Evolutionary conservation across 2,113 vertebrate genomes (phyloP).

Genomic region (Ornithorhynchus anatinus): DNA sequence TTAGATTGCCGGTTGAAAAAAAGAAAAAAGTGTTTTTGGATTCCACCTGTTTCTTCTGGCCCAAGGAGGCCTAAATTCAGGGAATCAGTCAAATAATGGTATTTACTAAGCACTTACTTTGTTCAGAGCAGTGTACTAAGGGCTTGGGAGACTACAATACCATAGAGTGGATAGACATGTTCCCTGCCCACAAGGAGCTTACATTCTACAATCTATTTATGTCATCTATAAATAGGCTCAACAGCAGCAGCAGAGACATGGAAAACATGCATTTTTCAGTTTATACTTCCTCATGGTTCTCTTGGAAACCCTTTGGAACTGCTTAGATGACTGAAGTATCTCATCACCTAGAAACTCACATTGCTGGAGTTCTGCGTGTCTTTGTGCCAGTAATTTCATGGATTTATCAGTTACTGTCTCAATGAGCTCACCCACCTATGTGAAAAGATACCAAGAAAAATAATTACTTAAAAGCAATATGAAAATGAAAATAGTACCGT

Average conservation of each 20-base stretch:
- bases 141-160: too few relatives aligned
- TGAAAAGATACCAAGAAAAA: background rate
- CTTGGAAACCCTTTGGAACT: conserved; percentile 61
- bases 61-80: too few relatives aligned
- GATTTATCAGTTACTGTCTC: conserved; percentile 42
- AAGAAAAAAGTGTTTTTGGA: too few relatives aligned
- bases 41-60: too few relatives aligned
- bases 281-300: conserved; percentile 52
- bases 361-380: conserved; percentile 53
- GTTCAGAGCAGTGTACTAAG: too few relatives aligned
- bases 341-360: conserved; percentile 43
- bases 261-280: conserved; percentile 37
- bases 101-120: too few relatives aligned
- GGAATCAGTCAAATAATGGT: too few relatives aligned
- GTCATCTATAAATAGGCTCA: conserved; percentile 1
- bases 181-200: too few relatives aligned
- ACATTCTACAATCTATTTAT: background rate
- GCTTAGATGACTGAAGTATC: conserved; percentile 49
- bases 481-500: background rate
- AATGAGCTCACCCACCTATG: conserved; percentile 51
- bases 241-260: conserved; percentile 51
- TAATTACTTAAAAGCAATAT: background rate
- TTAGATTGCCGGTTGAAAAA: too few relatives aligned
- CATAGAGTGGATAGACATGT: too few relatives aligned
- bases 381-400: conserved; percentile 44